Evolutionary conservation across 1,140 invertebrate genomes (phyloP), one percentile per base, ranked within the genome.

Genomic region (Drosophila fuyamai): DNA sequence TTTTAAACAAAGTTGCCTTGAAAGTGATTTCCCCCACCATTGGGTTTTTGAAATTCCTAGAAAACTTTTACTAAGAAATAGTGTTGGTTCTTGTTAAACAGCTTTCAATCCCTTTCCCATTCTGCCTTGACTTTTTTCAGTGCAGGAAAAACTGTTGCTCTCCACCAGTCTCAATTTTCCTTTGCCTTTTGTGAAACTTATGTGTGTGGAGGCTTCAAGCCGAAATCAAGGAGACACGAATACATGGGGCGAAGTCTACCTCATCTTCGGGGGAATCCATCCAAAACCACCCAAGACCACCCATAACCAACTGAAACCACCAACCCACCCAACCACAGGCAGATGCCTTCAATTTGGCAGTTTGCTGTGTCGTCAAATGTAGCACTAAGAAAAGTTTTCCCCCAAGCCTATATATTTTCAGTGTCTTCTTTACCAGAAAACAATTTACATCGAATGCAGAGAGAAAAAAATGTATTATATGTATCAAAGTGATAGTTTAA

Each of bases 321-420:
- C 6, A 44, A 32, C 32, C 43, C 46, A 46, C 41, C 47, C 29
- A 60, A 29, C 40, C 55, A 40, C 66, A 70, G 58, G 36, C 59
- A 79, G 44, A 56, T 79, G 76, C 32, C 79, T 79, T 74, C 76
- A 88, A 72, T 79, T 88, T 76, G 74, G 50, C 54, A 61, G 48
- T 53, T 65, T 56, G 16, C 72, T 88, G 76, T 86, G 83, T 88
- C 79, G 70, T 71, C 79, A 66, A 76, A 82, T 86, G 76, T 83
- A 79, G 65, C 71, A 86, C 82, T 71, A 81, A 58, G 61, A 70
- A 75, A 86, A 75, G 60, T 57, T 75, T 85, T 84, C 67, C 75
- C 38, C 14, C 47, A 35, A 78, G 59, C 54, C 66, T 76, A 76
- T 67, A 50, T 82, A 59, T 48, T 71, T 23, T 13, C 13, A 13